Evolutionary conservation across 2,113 vertebrate species (phyloP).

Genomic region (Trematomus loennbergii): DNA sequence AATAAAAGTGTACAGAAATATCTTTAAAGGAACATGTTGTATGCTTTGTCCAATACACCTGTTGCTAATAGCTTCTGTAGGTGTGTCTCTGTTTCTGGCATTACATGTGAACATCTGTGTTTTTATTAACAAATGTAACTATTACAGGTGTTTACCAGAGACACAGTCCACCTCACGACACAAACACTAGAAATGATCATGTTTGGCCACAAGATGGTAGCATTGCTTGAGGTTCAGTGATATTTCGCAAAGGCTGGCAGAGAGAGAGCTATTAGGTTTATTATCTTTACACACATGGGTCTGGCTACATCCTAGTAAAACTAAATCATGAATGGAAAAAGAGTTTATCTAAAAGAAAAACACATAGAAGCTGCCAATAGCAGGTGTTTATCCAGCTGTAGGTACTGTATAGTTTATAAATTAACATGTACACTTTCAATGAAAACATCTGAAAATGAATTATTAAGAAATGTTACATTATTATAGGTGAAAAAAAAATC

Average conservation of each 20-base stretch:
- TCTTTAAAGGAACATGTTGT: neutral
- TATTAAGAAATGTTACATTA: neutral
- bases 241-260: neutral
- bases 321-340: constrained; percentile 20
- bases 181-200: neutral
- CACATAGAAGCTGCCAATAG: neutral
- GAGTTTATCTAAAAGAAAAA: neutral
- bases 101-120: neutral
- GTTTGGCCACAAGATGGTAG: constrained; percentile 69
- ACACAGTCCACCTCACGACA: neutral
- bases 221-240: constrained; percentile 37
- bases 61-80: neutral
- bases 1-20: neutral
- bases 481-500: neutral
- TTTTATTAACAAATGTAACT: neutral
- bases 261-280: neutral
- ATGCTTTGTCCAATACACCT: neutral
- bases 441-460: neutral
- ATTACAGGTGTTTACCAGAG: neutral
- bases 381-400: no score
- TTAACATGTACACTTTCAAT: neutral
- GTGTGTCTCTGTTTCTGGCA: neutral
- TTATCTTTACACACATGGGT: neutral
- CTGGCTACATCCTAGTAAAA: constrained; percentile 1
- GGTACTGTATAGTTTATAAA: no score